Evolutionary conservation across 2,797 vertebrate species (phyloP).

Genomic region (Malurus splendens): DNA sequence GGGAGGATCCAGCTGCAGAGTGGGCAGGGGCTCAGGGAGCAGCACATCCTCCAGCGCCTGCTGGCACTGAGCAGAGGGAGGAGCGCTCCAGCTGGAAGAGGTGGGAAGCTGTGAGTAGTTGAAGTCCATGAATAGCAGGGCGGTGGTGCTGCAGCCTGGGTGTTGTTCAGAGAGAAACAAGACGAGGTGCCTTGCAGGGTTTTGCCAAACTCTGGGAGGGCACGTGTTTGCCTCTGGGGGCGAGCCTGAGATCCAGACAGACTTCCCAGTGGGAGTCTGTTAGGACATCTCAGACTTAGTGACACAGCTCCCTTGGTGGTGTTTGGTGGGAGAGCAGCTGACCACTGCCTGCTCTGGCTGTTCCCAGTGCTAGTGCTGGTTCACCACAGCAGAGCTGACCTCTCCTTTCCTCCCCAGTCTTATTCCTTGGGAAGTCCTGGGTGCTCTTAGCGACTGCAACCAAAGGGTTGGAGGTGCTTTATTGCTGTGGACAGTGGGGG

Average conservation of each 20-base stretch:
- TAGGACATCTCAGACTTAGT: neutral
- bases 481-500: neutral
- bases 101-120: neutral
- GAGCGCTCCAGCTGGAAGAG: neutral
- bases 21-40: neutral
- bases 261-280: neutral
- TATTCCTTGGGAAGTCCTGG: neutral
- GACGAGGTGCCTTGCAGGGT: neutral
- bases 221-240: neutral
- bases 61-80: neutral
- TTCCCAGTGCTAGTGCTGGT: rapidly evolving
- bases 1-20: neutral
- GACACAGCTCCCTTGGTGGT: neutral
- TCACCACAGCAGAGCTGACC: neutral
- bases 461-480: neutral
- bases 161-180: neutral
- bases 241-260: neutral
- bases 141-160: neutral
- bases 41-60: neutral
- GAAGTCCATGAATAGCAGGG: neutral
- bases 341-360: neutral
- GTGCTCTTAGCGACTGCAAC: neutral
- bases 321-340: neutral
- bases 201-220: neutral
- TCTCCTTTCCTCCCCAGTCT: neutral